phyloP scores from a whole-genome alignment of 2,113 vertebrate genomes.

The Alouatta palliata region DNA sequence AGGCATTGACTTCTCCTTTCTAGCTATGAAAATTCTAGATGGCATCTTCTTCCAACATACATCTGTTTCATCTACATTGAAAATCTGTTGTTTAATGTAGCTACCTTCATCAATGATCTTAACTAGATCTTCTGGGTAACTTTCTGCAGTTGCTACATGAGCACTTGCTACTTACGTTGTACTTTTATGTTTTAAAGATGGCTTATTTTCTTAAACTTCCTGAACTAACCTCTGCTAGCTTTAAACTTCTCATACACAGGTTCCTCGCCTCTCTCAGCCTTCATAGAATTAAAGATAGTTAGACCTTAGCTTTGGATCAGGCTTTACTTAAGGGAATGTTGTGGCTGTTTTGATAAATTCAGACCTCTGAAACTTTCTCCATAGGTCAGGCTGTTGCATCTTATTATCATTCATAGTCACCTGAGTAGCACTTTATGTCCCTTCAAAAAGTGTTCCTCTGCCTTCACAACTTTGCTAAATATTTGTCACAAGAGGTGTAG shows the following conservation, averaged over 20 bases:
- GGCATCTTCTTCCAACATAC: not conserved
- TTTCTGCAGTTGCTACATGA: not conserved
- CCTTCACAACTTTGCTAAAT: not conserved
- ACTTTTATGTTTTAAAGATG: not conserved
- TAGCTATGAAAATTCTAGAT: not conserved
- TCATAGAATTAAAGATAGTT: not conserved
- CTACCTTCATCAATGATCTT: not conserved
- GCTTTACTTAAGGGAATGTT: not conserved
- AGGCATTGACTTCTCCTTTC: not conserved
- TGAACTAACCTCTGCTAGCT: not conserved
- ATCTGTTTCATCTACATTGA: not conserved
- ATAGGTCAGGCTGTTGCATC: not conserved
- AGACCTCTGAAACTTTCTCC: not conserved
- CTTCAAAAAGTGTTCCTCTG: not conserved
- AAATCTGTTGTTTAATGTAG: not conserved
- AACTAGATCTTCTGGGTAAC: not conserved
- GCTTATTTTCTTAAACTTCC: not conserved
- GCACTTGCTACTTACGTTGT: not conserved
- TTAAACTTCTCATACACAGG: not conserved
- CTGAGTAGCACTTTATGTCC: not conserved
- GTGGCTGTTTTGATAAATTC: not conserved
- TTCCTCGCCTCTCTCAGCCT: not conserved
- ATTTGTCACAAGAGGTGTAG: not conserved
- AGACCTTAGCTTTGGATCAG: not conserved
- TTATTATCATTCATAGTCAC: not conserved